phyloP scores from a whole-genome alignment of 2,888 invertebrate species.

The Keiferia lycopersicella region DNA sequence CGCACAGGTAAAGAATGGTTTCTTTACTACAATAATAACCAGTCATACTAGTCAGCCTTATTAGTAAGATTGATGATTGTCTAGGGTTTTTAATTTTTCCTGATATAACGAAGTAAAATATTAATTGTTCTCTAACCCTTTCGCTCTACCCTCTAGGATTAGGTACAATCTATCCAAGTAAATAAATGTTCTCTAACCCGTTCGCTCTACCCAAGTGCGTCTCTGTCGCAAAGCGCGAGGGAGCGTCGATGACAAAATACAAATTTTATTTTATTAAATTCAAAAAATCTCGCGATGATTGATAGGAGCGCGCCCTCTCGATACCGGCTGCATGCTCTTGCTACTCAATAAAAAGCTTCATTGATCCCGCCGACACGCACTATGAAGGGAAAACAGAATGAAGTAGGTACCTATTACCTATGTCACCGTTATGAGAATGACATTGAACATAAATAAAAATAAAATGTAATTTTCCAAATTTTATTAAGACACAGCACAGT shows the following conservation, averaged over 20 bases:
- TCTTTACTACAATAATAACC: too few species aligned
- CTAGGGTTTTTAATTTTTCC: too few species aligned
- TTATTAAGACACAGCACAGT: too few species aligned
- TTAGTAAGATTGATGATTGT: too few species aligned
- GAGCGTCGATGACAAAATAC: constrained; percentile 81
- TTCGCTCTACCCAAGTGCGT: constrained; percentile 43
- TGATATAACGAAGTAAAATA: too few species aligned
- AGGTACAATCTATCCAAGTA: too few species aligned
- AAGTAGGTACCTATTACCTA: neutral
- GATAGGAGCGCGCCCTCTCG: constrained; percentile 73
- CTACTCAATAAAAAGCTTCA: constrained; percentile 75
- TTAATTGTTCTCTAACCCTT: too few species aligned
- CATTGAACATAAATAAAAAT: too few species aligned
- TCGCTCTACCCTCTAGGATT: too few species aligned
- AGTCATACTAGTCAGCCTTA: too few species aligned
- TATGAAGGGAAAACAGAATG: neutral
- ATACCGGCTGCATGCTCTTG: constrained; percentile 65
- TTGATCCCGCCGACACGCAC: constrained; percentile 54
- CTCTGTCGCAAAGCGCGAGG: constrained; percentile 68
- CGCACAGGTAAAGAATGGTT: too few species aligned
- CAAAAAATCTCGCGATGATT: constrained; percentile 81
- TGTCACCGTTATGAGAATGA: neutral
- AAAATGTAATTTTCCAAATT: too few species aligned
- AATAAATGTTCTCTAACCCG: constrained; percentile 1
- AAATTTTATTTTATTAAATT: constrained; percentile 83